Conservation (phyloP, 2,888 invertebrate genomes). For the Athrips mouffetella region DNA sequence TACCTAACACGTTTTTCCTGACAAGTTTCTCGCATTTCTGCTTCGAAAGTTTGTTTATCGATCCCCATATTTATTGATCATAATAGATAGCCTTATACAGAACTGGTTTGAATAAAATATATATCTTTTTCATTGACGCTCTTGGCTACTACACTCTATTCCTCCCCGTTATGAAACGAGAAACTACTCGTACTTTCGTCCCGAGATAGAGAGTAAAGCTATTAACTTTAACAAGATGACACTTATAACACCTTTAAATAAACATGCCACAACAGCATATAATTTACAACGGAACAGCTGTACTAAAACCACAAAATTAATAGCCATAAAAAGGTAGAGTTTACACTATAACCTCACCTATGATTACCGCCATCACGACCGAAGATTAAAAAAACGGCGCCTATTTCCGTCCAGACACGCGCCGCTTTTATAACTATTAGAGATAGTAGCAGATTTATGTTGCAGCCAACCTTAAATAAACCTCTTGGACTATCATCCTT, state of each 20-base stretch:
- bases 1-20: too few species aligned
- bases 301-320: conserved; percentile 7
- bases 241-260: conserved; percentile 2
- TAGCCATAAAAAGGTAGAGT: conserved; percentile 3
- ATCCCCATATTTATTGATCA: too few species aligned
- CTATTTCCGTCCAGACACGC: conserved; percentile 38
- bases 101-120: too few species aligned
- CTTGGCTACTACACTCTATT: too few species aligned
- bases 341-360: conserved; percentile 1
- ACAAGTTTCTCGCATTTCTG: too few species aligned
- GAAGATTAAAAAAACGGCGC: conserved; percentile 1
- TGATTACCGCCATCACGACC: conserved; percentile 1
- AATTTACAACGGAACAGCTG: not conserved
- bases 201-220: too few species aligned
- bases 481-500: conserved; percentile 8
- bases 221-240: not conserved
- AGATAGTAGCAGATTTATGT: conserved; percentile 53
- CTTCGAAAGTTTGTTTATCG: too few species aligned
- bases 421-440: conserved; percentile 53
- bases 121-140: too few species aligned
- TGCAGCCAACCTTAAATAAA: conserved; percentile 14
- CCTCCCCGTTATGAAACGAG: too few species aligned
- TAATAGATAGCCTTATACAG: too few species aligned
- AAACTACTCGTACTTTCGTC: too few species aligned
- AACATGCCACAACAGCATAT: not conserved